Base-by-base conservation (phyloP, 2,113 vertebrate genomes). In the Uropsilus gracilis region DNA sequence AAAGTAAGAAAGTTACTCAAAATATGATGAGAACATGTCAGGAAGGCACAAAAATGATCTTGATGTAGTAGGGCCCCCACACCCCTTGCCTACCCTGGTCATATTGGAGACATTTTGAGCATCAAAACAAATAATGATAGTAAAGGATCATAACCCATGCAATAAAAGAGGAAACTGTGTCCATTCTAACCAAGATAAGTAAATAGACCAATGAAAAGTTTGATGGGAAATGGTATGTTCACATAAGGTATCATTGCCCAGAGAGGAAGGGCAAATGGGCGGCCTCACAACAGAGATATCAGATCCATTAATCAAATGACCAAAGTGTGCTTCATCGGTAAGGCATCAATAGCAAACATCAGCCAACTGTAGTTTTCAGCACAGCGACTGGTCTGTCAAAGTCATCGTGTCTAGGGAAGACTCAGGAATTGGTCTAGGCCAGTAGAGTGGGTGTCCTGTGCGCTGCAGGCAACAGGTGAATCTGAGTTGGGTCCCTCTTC, bases 241-340 rank as follows among this genome's bases (percentile, higher is more conserved):
- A 48, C 17, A 73, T 55, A 39, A 82, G 78, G 26, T 88, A 13
- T 72, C 26, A 42, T 26, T 87, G 9, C 28, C 39, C 34, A 78
- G 89, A 75, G 46, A 48, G 17, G 37, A 66, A 80, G 7, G 66
- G 59, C 46, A 84, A 90, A 53, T 32, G 42, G 44, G 12, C 66
- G 48, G 30, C 9, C 20, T 53, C 39, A 64, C 59, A 90, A 28
- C 66, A 53, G 69, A 89, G 66, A 92, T 17, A 32, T 76, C 26
- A 84, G 53, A 42, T 91, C 34, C 94, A 53, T 63, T 86, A 80
- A 73, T 86, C n/a, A 75, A 71, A 39, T 92, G 73, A 66, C 83
- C 46, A 75, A 80, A 94, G 46, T 55, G 46, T 83, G 57, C 46
- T 8, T 91, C 20, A 13, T 44, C 59, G 86, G 6, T 88, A 81